phyloP scores from a whole-genome alignment of 2,797 vertebrate species.

The Siniperca undulata region DNA sequence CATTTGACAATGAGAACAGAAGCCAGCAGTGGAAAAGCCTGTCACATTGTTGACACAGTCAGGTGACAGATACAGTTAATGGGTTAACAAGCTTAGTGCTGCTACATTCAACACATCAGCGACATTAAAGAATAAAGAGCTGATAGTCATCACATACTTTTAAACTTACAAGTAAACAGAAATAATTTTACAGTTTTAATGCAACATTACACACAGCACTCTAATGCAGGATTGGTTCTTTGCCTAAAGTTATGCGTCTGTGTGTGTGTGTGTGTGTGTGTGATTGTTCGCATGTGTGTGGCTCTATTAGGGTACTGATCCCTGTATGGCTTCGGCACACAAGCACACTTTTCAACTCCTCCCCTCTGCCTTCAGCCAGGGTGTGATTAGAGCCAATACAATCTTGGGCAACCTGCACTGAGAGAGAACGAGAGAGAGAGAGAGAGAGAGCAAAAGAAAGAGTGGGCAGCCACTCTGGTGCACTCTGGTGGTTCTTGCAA shows the following conservation, averaged over 20 bases:
- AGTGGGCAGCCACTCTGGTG: slow-evolving; percentile 77
- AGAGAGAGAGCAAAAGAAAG: slow-evolving; percentile 64
- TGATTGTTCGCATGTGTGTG: slow-evolving; percentile 37
- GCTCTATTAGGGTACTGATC: slow-evolving; percentile 53
- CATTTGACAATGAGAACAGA: slow-evolving; percentile 14
- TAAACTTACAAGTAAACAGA: background rate
- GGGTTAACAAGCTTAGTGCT: slow-evolving; percentile 36
- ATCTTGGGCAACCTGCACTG: slow-evolving; percentile 73
- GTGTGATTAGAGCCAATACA: slow-evolving; percentile 82
- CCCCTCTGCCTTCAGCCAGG: slow-evolving; percentile 73
- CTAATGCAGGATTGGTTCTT: background rate
- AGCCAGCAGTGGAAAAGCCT: slow-evolving; percentile 46
- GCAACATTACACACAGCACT: background rate
- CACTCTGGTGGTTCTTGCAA: slow-evolving; percentile 79
- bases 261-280: slow-evolving; percentile 9
- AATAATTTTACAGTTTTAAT: background rate
- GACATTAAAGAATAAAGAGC: slow-evolving; percentile 3
- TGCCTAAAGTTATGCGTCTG: background rate
- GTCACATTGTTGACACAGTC: slow-evolving; percentile 44
- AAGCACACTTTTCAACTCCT: slow-evolving; percentile 78
- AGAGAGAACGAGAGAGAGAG: slow-evolving; percentile 50
- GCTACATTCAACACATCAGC: slow-evolving; percentile 32
- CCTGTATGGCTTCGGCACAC: slow-evolving; percentile 60
- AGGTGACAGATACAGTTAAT: slow-evolving; percentile 49
- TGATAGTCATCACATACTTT: slow-evolving; percentile 6